phyloP scores from a whole-genome alignment of 2,888 invertebrate genomes.

The Spodoptera picta region DNA sequence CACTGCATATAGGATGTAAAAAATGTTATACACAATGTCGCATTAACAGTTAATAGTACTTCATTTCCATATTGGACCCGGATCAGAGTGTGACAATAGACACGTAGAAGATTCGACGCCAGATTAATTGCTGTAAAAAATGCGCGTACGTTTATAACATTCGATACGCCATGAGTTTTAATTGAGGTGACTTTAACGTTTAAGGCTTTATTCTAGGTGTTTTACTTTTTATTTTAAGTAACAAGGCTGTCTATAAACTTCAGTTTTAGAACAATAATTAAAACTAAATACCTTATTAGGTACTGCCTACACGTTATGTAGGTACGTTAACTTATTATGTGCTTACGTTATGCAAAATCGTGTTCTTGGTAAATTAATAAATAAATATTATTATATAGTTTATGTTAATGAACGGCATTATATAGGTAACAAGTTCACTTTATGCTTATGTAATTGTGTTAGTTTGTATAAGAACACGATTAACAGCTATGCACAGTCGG shows the following conservation, averaged over 20 bases:
- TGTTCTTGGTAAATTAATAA: too few species aligned
- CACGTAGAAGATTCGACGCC: constrained; percentile 54
- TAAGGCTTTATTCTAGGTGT: too few species aligned
- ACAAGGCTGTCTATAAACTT: too few species aligned
- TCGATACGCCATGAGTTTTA: neutral
- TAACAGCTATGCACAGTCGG: constrained; percentile 5
- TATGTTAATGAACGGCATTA: constrained; percentile 11
- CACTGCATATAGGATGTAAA: constrained; percentile 71
- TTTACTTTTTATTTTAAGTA: too few species aligned
- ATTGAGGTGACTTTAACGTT: too few species aligned
- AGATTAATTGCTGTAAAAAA: constrained; percentile 69
- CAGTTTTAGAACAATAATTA: too few species aligned
- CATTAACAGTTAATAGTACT: constrained; percentile 81
- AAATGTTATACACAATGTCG: constrained; percentile 78
- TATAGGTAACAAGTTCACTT: constrained; percentile 9
- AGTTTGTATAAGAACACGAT: constrained; percentile 8
- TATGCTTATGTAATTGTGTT: constrained; percentile 5
- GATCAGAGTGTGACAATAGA: constrained; percentile 69
- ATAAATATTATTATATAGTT: neutral
- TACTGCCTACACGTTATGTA: too few species aligned
- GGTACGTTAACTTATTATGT: too few species aligned
- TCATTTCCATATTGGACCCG: constrained; percentile 82
- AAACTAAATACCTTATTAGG: too few species aligned
- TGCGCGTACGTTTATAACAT: constrained; percentile 3
- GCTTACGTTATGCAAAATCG: too few species aligned